These are phyloP conservation scores for Metacarcinus magister DNA, from an alignment of 2,888 invertebrate species.

Conservation along the genomic window DNA sequence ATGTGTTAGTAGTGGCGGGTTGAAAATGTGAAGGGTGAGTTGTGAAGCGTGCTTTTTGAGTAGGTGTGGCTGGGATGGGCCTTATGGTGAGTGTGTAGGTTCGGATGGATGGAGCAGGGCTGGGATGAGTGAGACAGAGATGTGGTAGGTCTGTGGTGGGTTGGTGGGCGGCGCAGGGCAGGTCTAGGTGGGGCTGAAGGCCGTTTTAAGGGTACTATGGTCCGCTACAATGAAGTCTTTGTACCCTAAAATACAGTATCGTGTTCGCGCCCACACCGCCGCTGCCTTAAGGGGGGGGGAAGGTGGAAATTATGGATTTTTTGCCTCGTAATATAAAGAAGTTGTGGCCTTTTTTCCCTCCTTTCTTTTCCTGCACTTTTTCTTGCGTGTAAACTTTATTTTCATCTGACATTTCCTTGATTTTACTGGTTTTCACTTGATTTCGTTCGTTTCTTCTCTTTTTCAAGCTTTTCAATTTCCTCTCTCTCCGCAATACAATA, in stretches of 20 bases:
- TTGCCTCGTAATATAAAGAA: neutral
- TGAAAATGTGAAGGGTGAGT: no score
- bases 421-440: neutral
- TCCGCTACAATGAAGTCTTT: conserved; percentile 9
- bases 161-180: neutral
- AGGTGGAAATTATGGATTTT: neutral
- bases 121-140: no score
- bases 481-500: neutral
- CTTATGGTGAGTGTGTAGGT: no score
- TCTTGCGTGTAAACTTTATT: neutral
- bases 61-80: no score
- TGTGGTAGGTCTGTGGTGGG: no score
- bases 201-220: conserved; percentile 13
- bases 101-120: no score
- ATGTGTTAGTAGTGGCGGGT: no score
- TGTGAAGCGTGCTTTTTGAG: no score
- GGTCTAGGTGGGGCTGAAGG: neutral
- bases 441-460: neutral
- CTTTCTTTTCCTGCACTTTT: neutral
- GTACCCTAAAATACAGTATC: conserved; percentile 14
- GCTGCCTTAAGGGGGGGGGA: neutral
- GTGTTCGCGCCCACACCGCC: neutral
- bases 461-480: neutral
- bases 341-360: neutral
- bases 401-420: neutral